These are phyloP conservation scores for Drosophila nikananu DNA, from an alignment of 1,140 invertebrate species.

Conservation along the genomic window DNA sequence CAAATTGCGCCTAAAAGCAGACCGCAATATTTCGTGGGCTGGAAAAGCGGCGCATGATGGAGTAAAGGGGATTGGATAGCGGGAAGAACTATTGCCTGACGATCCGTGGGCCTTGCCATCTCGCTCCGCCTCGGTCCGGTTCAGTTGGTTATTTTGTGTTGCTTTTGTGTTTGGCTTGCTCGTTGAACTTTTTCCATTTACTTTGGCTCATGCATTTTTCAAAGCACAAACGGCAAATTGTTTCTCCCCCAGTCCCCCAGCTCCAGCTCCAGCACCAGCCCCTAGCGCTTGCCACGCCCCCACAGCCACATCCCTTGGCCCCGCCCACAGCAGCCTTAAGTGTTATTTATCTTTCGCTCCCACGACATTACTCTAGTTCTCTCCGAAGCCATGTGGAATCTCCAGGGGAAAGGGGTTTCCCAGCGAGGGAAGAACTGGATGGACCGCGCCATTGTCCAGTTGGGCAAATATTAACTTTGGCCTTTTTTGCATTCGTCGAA, in stretches of 20 bases:
- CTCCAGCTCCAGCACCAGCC: not conserved
- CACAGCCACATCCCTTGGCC: slow-evolving; percentile 18
- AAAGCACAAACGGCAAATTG: slow-evolving; percentile 83
- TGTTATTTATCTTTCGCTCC: slow-evolving; percentile 82
- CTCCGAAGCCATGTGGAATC: slow-evolving; percentile 63
- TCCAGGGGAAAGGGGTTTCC: slow-evolving; percentile 1
- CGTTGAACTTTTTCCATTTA: slow-evolving; percentile 81
- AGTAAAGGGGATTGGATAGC: not conserved
- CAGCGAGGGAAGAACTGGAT: not conserved
- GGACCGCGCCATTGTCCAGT: slow-evolving; percentile 69
- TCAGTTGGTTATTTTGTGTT: slow-evolving; percentile 40
- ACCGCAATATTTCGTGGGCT: slow-evolving; percentile 73
- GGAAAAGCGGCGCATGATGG: slow-evolving; percentile 11
- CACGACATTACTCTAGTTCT: slow-evolving; percentile 81
- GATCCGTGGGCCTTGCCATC: slow-evolving; percentile 11
- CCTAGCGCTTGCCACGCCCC: slow-evolving; percentile 8
- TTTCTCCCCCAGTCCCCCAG: slow-evolving; percentile 46
- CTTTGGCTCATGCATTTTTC: slow-evolving; percentile 83
- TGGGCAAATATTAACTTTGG: slow-evolving; percentile 78
- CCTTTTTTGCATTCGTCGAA: slow-evolving; percentile 57
- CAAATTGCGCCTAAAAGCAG: slow-evolving; percentile 78
- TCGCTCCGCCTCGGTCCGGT: slow-evolving; percentile 7
- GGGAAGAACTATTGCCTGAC: slow-evolving; percentile 54
- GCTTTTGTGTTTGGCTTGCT: slow-evolving; percentile 67
- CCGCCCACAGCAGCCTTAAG: slow-evolving; percentile 63